Base-by-base conservation (phyloP, 1,140 invertebrate genomes). In the Drosophila mayri region DNA sequence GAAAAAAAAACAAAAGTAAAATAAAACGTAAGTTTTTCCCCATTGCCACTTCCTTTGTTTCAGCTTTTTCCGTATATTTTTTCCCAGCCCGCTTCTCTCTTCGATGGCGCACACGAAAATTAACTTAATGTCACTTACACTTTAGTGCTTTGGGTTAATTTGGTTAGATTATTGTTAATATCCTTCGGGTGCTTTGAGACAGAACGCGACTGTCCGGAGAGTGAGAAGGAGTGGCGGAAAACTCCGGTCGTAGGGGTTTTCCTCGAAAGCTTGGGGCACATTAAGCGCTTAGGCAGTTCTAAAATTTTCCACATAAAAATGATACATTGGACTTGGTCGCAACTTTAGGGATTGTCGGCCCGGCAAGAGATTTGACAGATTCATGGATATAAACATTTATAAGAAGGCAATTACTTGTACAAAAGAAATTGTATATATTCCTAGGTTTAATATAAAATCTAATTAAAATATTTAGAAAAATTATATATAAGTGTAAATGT, bases 91-190 rank as follows among this genome's bases (percentile, higher is more conserved):
- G 68, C 52, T 59, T 85, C 78, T 63, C 47, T 63, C 52, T 79
- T 71, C 65, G 52, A 52, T 75, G 60, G 78, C 67, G 81, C 81
- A 86, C 78, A 86, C 85, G 85, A 90, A 90, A 90, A 90, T 90
- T 90, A 90, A 90, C 86, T 90, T 90, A 90, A 90, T 90, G 85
- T 90, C 85, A 90, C 85, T 90, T 90, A 90, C 85, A 90, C 85
- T 90, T 90, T 90, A 90, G 85, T 90, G 86, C 85, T 90, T 90
- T 90, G 86, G 86, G 86, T 90, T 90, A 90, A 90, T 90, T 90
- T 90, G 85, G 86, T 90, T 90, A 90, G 85, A 90, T 90, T 90
- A 90, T 90, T 90, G 86, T 85, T 90, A 90, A 90, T 90, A 90
- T 90, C 85, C 85, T 90, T 90, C 76, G 85, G 85, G 84, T 83